Percentiles rank a stretch among this genome's conserved stretches.
phyloP scores from a whole-genome alignment of 2,113 vertebrate genomes.

The Butastur rufipennis region DNA sequence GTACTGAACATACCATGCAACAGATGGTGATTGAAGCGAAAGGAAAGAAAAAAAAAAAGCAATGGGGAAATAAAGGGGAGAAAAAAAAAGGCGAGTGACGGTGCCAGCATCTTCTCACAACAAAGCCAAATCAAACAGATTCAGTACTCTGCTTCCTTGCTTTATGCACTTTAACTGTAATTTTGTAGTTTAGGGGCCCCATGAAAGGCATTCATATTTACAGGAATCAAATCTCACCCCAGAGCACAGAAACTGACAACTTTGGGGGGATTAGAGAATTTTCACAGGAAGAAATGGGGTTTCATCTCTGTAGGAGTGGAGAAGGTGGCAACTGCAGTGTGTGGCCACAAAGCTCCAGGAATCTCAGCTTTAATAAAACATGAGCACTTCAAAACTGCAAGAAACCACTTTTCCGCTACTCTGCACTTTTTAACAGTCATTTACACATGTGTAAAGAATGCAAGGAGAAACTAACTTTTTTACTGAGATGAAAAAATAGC shows the following conservation, averaged over 20 bases:
- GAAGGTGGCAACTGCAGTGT: not conserved
- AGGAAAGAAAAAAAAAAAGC: fast-evolving
- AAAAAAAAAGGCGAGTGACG: not conserved
- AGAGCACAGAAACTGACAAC: not conserved
- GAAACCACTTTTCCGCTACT: not conserved
- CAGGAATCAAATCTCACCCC: not conserved
- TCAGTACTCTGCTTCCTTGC: not conserved
- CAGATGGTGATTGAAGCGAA: not conserved
- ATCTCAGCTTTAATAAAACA: constrained; percentile 23
- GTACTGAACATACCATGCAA: not conserved
- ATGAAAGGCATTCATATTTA: not conserved
- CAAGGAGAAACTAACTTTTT: not conserved
- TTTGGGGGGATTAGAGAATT: not conserved
- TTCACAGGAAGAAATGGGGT: not conserved
- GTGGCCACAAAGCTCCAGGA: not conserved
- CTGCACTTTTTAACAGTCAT: constrained; percentile 17
- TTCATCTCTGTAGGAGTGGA: not conserved
- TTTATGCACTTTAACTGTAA: not conserved
- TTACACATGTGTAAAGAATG: not conserved
- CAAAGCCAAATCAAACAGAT: not conserved
- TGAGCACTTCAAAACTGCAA: not conserved
- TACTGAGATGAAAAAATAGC: not conserved
- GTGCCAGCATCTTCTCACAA: not conserved
- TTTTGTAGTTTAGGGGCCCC: not conserved
- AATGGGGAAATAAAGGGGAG: not conserved